Conservation (phyloP, 1,140 invertebrate species). For the Mactra quadrangularis region DNA sequence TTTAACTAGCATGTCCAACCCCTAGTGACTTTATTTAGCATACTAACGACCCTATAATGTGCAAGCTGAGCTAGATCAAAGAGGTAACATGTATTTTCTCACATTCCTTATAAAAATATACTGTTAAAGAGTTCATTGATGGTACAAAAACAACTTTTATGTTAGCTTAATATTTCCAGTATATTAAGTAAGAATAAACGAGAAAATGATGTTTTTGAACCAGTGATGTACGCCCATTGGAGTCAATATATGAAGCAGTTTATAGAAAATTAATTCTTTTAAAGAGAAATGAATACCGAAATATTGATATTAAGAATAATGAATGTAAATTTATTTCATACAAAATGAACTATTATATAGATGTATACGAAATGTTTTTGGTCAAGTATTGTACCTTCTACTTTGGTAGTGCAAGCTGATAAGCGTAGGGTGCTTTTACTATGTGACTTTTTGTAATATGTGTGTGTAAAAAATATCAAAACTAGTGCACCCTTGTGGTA, state of each 20-base stretch:
- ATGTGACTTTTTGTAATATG: too few species aligned
- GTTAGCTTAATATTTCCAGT: conserved; percentile 53
- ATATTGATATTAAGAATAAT: too few species aligned
- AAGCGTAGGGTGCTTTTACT: too few species aligned
- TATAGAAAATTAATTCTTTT: too few species aligned
- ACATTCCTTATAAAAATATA: conserved; percentile 15
- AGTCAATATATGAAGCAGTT: background rate
- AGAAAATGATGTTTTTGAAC: conserved; percentile 13
- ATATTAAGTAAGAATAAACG: conserved; percentile 63
- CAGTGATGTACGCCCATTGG: conserved; percentile 21
- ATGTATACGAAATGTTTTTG: too few species aligned
- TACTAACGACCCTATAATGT: conserved; percentile 23
- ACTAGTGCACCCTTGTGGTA: too few species aligned
- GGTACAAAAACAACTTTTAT: conserved; percentile 46
- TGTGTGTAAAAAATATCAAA: too few species aligned
- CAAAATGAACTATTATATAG: too few species aligned
- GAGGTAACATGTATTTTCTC: background rate
- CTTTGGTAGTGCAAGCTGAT: too few species aligned
- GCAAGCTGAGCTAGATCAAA: conserved; percentile 24
- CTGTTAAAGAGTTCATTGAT: conserved; percentile 40
- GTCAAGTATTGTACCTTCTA: too few species aligned
- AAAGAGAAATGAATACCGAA: too few species aligned
- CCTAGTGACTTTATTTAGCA: background rate
- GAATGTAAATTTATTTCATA: too few species aligned
- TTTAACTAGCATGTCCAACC: conserved; percentile 6